Conservation (phyloP, 1,140 invertebrate genomes). For the Arctopsyche grandis region DNA sequence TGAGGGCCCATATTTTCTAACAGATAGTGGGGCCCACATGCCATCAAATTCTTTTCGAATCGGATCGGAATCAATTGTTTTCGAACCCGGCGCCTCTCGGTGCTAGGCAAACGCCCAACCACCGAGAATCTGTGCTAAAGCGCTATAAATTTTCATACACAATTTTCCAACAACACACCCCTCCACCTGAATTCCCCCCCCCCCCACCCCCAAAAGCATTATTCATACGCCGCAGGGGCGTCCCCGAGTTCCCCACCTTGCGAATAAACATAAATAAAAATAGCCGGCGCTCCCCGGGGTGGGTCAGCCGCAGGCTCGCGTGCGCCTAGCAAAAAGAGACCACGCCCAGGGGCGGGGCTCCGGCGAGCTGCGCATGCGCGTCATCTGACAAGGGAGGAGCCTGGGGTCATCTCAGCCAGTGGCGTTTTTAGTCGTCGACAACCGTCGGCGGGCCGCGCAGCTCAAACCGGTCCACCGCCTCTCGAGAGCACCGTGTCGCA, state of each 20-base stretch:
- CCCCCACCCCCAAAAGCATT: not conserved
- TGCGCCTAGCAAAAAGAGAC: not conserved
- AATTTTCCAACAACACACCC: too few species aligned
- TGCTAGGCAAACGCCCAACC: too few species aligned
- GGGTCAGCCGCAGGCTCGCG: not conserved
- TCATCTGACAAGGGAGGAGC: not conserved
- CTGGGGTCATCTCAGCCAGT: not conserved
- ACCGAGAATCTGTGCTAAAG: too few species aligned
- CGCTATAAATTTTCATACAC: too few species aligned
- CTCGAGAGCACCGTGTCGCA: not conserved
- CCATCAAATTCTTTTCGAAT: too few species aligned
- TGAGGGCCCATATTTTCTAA: too few species aligned
- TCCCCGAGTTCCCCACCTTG: not conserved
- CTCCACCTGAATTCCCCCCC: not conserved
- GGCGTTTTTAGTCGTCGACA: constrained; percentile 34
- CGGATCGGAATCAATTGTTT: too few species aligned
- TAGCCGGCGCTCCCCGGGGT: not conserved
- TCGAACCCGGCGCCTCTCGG: too few species aligned
- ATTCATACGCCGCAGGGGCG: not conserved
- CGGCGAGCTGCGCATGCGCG: not conserved
- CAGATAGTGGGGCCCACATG: too few species aligned
- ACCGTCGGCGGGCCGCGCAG: constrained; percentile 27
- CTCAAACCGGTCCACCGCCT: constrained; percentile 26
- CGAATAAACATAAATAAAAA: not conserved
- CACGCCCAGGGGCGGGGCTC: not conserved